Base-by-base conservation (phyloP, 2,113 vertebrate genomes). In the Opisthocomus hoazin region DNA sequence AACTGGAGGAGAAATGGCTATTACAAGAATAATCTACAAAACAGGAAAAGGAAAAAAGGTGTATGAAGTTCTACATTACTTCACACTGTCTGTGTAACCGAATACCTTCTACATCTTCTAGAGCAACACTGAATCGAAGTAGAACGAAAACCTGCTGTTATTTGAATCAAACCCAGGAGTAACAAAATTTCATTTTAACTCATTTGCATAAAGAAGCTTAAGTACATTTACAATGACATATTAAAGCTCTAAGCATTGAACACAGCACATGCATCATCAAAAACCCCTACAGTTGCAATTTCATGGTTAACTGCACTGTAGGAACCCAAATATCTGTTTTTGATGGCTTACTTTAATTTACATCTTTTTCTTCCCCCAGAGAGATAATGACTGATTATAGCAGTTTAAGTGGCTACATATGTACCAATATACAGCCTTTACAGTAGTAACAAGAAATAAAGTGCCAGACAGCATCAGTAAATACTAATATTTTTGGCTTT, bases 301-400 rank as follows among this genome's bases (percentile, higher is more conserved):
- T 96, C 90, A 97, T 50, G 90, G 66, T 94, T 94, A 97, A 97
- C 97, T 79, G 91, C 54, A 74, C 89, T 43, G 64, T 68, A 98
- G 91, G 92, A 98, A 96, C 63, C 48, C 80, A 60, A 93, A 89
- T 87, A 79, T 51, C 91, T 76, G 53, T 94, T 96, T 97, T 84
- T 96, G 85, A 96, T 95, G 71, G 81, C 85, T 96, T 96, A 90
- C 92, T 97, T 97, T 97, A 95, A 97, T 92, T 93, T 97, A 64
- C 89, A 96, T 78, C 69, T 85, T 85, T 86, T 68, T 93, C 34
- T 87, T 95, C 29, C 57, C 76, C 90, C 69, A 92, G 70, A 96
- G 56, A 95, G 76, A 95, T 58, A 90, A 94, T n/a, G n/a, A 96
- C 80, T 76, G 46, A n/a, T 68, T 96, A 76, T 57, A 91, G 95